These are phyloP conservation scores for Ophonus ardosiacus DNA, from an alignment of 2,888 invertebrate species.

Conservation along the genomic window DNA sequence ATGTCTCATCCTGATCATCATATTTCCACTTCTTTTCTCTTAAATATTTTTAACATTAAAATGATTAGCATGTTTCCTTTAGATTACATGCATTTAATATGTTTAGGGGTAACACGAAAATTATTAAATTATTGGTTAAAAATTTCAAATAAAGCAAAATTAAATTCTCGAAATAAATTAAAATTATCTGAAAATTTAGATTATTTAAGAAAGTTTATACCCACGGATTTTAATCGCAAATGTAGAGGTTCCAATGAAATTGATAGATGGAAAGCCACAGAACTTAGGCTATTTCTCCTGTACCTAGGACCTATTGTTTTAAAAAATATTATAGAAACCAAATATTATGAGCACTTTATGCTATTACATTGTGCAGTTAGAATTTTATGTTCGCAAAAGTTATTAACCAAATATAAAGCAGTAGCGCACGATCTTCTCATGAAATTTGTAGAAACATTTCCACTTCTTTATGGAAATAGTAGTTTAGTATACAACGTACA, in stretches of 20 bases:
- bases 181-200: background rate
- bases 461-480: background rate
- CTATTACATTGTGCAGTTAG: background rate
- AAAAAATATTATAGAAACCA: background rate
- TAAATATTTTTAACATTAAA: background rate
- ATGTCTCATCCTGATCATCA: background rate
- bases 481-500: background rate
- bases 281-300: background rate
- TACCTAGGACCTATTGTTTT: slow-evolving; percentile 9
- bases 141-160: background rate
- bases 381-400: slow-evolving; percentile 1
- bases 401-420: background rate
- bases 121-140: slow-evolving; percentile 10
- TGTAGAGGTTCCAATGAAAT: background rate
- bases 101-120: background rate
- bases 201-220: background rate
- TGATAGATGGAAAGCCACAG: slow-evolving; percentile 1
- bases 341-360: background rate
- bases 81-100: slow-evolving; percentile 19
- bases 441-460: background rate
- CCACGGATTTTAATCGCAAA: background rate
- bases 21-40: background rate
- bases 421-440: background rate
- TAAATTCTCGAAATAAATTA: background rate
- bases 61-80: background rate